A percentile compares a stretch with the other conserved stretches of the same genome.
Conservation (phyloP, 2,888 invertebrate species). For the Cryptophagus acutangulus region DNA sequence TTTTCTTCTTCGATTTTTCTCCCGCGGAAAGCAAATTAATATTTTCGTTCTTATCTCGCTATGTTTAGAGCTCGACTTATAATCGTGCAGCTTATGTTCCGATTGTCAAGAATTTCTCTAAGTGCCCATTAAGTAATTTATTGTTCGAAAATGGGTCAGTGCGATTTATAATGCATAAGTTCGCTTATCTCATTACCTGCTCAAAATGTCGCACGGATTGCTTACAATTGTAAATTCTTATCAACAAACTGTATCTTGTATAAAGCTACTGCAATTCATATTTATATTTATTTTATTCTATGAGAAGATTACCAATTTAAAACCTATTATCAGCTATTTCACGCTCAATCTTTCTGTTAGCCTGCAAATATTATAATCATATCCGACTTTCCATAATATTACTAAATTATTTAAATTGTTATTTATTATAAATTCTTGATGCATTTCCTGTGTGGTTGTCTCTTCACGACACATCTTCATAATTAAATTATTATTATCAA, state of each 20-base stretch:
- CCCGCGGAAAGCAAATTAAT: too few relatives aligned
- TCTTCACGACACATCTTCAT: background rate
- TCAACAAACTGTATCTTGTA: conserved; percentile 2
- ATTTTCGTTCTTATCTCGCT: too few relatives aligned
- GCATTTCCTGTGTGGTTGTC: too few relatives aligned
- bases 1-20: too few relatives aligned
- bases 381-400: conserved; percentile 3
- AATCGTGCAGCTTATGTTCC: conserved; percentile 25
- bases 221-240: conserved; percentile 24
- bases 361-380: conserved; percentile 1
- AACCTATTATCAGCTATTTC: conserved; percentile 8
- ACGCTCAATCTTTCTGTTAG: conserved; percentile 11
- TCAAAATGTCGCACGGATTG: conserved; percentile 25
- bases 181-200: conserved; percentile 29
- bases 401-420: conserved; percentile 5
- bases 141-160: conserved; percentile 34
- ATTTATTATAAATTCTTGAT: too few relatives aligned
- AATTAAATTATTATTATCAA: too few relatives aligned
- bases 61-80: conserved; percentile 2
- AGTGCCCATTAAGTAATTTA: conserved; percentile 37
- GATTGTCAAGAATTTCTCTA: conserved; percentile 31
- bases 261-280: background rate
- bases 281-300: background rate
- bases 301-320: conserved; percentile 1
- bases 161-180: conserved; percentile 37